Evolutionary conservation across 2,113 vertebrate genomes (phyloP).

Genomic region (Vanacampus margaritifer): DNA sequence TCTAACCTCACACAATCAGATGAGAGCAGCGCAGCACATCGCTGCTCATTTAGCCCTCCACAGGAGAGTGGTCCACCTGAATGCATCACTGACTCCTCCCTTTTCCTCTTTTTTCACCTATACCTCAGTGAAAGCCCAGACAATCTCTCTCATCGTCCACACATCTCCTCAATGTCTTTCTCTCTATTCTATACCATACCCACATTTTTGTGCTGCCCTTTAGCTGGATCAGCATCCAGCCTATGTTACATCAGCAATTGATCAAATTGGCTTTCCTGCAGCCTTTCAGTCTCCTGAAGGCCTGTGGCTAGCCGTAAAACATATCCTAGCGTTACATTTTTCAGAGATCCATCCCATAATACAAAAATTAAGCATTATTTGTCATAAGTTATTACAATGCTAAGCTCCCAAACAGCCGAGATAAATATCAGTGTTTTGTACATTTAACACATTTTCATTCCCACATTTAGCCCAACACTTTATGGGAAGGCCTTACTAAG

Average conservation of each 20-base stretch:
- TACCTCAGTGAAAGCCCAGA: background rate
- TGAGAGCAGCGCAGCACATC: constrained; percentile 26
- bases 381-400: background rate
- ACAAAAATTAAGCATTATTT: background rate
- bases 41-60: constrained; percentile 47
- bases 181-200: constrained; percentile 31
- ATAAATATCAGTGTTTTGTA: no score
- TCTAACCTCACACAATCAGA: constrained; percentile 25
- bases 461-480: no score
- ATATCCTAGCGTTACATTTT: background rate
- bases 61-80: constrained; percentile 37
- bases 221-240: constrained; percentile 32
- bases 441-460: no score
- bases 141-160: background rate
- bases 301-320: background rate
- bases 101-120: constrained; percentile 5
- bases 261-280: constrained; percentile 44
- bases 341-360: background rate
- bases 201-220: constrained; percentile 35
- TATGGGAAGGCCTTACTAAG: no score
- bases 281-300: constrained; percentile 26
- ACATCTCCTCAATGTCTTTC: background rate
- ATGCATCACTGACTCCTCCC: constrained; percentile 32
- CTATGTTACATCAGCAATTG: constrained; percentile 63
- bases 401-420: no score